Conservation (phyloP, 2,113 vertebrate genomes). For the Pituophis catenifer region DNA sequence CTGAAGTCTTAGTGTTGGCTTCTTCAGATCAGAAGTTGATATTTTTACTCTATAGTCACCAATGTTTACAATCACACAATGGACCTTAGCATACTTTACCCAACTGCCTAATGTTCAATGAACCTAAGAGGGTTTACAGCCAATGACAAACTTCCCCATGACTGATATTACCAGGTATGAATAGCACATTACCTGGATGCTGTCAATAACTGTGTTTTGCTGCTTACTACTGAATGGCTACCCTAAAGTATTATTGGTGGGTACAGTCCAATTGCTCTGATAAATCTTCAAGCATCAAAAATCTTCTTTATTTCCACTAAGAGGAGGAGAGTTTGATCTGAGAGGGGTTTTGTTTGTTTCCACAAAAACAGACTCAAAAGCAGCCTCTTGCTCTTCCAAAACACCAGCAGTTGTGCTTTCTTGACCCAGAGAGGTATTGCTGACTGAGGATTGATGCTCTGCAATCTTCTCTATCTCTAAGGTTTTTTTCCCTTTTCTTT, state of each 20-base stretch:
- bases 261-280: conserved; percentile 46
- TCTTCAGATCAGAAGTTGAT: not conserved
- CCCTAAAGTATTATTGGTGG: conserved; percentile 48
- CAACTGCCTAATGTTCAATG: conserved; percentile 47
- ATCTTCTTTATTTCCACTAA: conserved; percentile 75
- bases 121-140: conserved; percentile 40
- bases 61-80: conserved; percentile 4
- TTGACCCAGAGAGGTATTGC: conserved; percentile 44
- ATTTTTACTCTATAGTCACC: not conserved
- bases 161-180: conserved; percentile 47
- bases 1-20: not conserved
- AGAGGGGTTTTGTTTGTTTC: conserved; percentile 66
- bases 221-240: conserved; percentile 55
- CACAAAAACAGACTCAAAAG: conserved; percentile 84
- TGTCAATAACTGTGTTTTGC: conserved; percentile 56
- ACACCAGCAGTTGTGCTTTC: conserved; percentile 53
- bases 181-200: conserved; percentile 57
- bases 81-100: conserved; percentile 41
- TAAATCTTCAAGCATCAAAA: conserved; percentile 69
- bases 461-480: conserved; percentile 70
- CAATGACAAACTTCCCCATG: conserved; percentile 12
- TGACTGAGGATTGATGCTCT: conserved; percentile 63
- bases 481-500: conserved; percentile 84
- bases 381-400: conserved; percentile 74
- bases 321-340: conserved; percentile 54